These are phyloP conservation scores for Plagodis pulveraria DNA, from an alignment of 2,888 invertebrate genomes.

Conservation along the genomic window DNA sequence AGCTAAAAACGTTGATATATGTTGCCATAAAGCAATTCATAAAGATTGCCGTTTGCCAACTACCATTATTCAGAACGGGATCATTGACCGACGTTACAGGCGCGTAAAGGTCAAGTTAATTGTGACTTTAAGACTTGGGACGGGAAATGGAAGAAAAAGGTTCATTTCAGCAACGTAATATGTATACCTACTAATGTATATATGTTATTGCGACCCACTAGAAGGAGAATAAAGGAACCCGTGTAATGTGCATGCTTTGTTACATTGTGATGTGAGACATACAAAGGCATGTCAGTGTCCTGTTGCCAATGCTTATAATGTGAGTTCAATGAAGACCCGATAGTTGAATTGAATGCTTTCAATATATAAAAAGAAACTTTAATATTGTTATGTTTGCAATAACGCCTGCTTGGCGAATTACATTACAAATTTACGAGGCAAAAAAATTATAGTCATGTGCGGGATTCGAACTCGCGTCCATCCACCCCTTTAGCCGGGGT, in stretches of 20 bases:
- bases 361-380: no score
- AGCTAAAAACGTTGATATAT: slow-evolving; percentile 14
- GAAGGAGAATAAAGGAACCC: slow-evolving; percentile 22
- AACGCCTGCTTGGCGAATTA: no score
- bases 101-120: slow-evolving; percentile 60
- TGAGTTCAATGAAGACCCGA: no score
- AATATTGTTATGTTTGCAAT: no score
- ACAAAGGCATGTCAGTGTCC: no score
- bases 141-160: slow-evolving; percentile 27
- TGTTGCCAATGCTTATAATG: no score
- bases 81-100: slow-evolving; percentile 50
- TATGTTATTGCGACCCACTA: slow-evolving; percentile 20
- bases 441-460: no score
- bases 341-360: no score
- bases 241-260: slow-evolving; percentile 22
- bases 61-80: slow-evolving; percentile 47
- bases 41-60: slow-evolving; percentile 37
- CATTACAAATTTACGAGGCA: no score
- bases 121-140: slow-evolving; percentile 38
- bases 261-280: slow-evolving; percentile 26
- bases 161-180: slow-evolving; percentile 13
- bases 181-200: background rate
- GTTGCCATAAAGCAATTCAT: slow-evolving; percentile 36
- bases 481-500: no score
- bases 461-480: no score